Conservation (phyloP, 2,888 invertebrate genomes). For the Eurytoma californica region DNA sequence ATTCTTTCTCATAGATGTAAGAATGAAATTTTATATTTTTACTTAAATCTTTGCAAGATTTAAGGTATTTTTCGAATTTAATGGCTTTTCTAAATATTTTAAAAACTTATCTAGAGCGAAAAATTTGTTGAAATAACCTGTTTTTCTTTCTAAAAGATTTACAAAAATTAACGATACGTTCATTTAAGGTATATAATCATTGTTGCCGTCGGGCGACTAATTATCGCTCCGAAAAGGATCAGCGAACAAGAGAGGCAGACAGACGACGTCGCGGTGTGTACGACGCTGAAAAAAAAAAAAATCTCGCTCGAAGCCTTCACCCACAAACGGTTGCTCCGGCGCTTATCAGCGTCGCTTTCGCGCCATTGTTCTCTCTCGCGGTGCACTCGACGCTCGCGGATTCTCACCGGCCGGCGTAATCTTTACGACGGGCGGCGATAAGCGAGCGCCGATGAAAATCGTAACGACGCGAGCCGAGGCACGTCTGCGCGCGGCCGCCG, state of each 20-base stretch:
- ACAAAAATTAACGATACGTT: no score
- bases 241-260: slow-evolving; percentile 2
- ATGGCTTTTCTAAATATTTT: no score
- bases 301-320: not conserved
- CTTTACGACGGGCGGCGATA: slow-evolving; percentile 45
- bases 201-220: not conserved
- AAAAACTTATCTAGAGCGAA: no score
- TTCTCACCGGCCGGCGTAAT: slow-evolving; percentile 18
- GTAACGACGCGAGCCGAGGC: not conserved
- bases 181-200: no score
- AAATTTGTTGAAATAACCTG: no score
- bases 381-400: not conserved
- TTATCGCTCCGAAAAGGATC: not conserved
- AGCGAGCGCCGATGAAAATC: slow-evolving; percentile 47
- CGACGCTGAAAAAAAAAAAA: not conserved
- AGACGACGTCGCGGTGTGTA: not conserved
- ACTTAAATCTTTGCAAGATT: no score
- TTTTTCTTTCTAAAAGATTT: no score
- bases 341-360: not conserved
- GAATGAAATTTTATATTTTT: no score
- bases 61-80: no score
- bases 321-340: not conserved
- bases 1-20: no score
- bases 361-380: not conserved
- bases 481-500: not conserved